Evolutionary conservation across 2,113 vertebrate species (phyloP), one percentile per base, ranked within the genome.

Genomic region (Microtus richardsoni): DNA sequence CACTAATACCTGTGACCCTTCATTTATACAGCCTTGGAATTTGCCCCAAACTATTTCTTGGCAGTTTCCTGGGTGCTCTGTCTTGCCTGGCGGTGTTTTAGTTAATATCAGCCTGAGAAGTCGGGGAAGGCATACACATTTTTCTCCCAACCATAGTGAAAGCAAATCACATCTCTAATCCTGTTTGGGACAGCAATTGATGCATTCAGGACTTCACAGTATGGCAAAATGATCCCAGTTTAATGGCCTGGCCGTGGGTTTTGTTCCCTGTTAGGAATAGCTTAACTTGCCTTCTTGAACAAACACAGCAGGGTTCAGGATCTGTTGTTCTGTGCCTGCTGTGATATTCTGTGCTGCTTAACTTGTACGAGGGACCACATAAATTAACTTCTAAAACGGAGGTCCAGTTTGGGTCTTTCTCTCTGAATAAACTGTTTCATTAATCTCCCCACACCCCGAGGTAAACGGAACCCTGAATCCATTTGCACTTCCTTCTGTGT

Each of bases 301-400:
- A 97, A 98, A 97, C 98, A 79, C 97, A 98, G 98, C 98, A 95
- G 98, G 98, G 94, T 96, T 97, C 96, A 89, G 97, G 98, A 97
- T 98, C 93, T 98, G 91, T 98, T 98, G 97, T 97, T 97, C 89
- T 97, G 33, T 39, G 97, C 97, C 98, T 98, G 98, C 98, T 98
- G 98, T 83, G 98, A 95, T 98, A 95, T 96, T 98, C 98, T 98
- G 93, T 97, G 97, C 97, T 97, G 94, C 96, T 97, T 96, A 93
- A 95, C 80, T 97, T 97, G 54, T 96, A 62, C 89, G 94, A 97
- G 97, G 95, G 97, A 97, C 88, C 85, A 96, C 97, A 98, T 98
- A 97, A 97, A 98, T 98, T 97, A 97, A 89, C 66, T 86, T 95
- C 79, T 90, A 39, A 97, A 97, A 98, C 95, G 95, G 93, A 96